These are phyloP conservation scores for Tortrix viridana DNA, from an alignment of 2,888 invertebrate species.

Conservation along the genomic window DNA sequence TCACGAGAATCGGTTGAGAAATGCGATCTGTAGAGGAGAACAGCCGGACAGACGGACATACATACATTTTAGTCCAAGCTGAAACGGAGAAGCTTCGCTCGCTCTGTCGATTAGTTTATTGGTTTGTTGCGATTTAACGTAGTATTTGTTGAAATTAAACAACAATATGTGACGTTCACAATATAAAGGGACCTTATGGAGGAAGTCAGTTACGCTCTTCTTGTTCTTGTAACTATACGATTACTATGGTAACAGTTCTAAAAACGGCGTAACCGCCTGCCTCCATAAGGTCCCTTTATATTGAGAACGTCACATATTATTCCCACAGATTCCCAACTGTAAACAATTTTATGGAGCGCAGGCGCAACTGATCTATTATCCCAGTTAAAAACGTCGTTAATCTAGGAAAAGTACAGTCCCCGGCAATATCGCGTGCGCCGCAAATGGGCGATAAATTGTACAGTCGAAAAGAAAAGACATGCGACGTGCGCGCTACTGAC, in stretches of 20 bases:
- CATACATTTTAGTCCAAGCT: too few relatives aligned
- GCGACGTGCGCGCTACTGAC: conserved; percentile 17
- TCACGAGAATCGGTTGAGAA: too few relatives aligned
- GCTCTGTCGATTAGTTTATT: background rate
- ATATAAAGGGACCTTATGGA: too few relatives aligned
- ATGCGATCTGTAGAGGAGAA: too few relatives aligned
- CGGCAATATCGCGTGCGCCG: conserved; percentile 34
- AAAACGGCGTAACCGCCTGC: too few relatives aligned
- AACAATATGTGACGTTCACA: background rate
- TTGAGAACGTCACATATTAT: background rate
- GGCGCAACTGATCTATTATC: conserved; percentile 7
- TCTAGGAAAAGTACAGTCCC: conserved; percentile 35
- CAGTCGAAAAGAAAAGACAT: conserved; percentile 37
- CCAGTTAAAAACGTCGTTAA: conserved; percentile 29
- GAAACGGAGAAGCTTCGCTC: too few relatives aligned
- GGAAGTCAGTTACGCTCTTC: too few relatives aligned
- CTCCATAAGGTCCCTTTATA: too few relatives aligned
- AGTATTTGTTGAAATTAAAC: too few relatives aligned
- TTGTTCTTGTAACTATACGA: too few relatives aligned
- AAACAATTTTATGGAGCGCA: background rate
- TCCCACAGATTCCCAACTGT: background rate
- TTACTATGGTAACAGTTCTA: too few relatives aligned
- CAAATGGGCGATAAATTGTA: conserved; percentile 37
- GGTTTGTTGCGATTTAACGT: background rate
- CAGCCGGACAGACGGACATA: too few relatives aligned